These are phyloP conservation scores for Ryuthela nishihirai DNA, from an alignment of 2,888 invertebrate species.

Conservation along the genomic window DNA sequence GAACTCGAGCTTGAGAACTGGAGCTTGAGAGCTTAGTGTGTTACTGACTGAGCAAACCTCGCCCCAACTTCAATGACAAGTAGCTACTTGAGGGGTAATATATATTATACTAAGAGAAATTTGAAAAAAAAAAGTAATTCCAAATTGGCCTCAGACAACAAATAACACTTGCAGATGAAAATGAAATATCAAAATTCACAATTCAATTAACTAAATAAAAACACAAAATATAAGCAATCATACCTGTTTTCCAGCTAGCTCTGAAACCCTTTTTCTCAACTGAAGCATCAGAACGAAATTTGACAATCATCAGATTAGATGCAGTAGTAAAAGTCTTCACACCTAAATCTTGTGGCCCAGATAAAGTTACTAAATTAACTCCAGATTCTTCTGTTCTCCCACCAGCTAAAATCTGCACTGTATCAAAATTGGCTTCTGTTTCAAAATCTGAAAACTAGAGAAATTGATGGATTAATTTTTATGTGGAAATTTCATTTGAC, in stretches of 20 bases:
- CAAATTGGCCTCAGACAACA: too few species aligned
- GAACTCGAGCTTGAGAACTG: too few species aligned
- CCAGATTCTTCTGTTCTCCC: constrained; percentile 92
- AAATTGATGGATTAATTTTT: constrained; percentile 7
- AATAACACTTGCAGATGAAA: constrained; percentile 77
- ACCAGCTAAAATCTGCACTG: constrained; percentile 91
- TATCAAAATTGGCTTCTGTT: constrained; percentile 96
- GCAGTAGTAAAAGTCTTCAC: constrained; percentile 87
- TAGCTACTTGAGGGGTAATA: too few species aligned
- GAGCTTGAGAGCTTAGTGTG: too few species aligned
- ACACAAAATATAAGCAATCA: too few species aligned
- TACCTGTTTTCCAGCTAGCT: constrained; percentile 46
- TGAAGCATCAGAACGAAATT: constrained; percentile 91
- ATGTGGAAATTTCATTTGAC: too few species aligned
- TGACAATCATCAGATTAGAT: constrained; percentile 96
- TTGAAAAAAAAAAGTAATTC: too few species aligned
- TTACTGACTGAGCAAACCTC: too few species aligned
- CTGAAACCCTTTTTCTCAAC: constrained; percentile 87
- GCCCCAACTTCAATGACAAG: too few species aligned
- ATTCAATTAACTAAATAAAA: too few species aligned
- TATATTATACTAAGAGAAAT: too few species aligned
- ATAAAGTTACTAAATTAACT: constrained; percentile 83
- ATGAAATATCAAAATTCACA: too few species aligned
- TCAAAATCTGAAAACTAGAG: constrained; percentile 90
- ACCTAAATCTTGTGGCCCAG: constrained; percentile 77